Evolutionary conservation across 2,113 vertebrate species (phyloP), one percentile per base, ranked within the genome.

Genomic region (Pollimyrus isidori): DNA sequence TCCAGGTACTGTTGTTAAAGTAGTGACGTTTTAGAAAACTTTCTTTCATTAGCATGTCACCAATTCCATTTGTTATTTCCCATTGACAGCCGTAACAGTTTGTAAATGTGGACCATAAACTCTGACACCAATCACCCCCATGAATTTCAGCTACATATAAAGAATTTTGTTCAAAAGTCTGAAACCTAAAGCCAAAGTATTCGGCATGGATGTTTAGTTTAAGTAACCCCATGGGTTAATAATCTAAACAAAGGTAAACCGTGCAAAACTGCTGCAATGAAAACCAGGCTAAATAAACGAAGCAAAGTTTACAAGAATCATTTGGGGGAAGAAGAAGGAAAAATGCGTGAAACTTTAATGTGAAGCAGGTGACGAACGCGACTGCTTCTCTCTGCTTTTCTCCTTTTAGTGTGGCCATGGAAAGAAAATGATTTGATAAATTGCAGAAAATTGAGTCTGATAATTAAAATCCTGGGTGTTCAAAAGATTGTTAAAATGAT

Each of bases 211-310:
- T 98, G 97, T 99, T 98, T 98, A 96, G 96, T 96, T 97, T 97
- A 95, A 97, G 96, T 98, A 97, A 98, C 97, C 98, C 97, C 97
- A 95, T 96, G 97, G 97, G 97, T 97, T 98, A 98, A 98, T 98
- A 99, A 99, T 98, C 97, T 95, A 98, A 99, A 98, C 97, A 98
- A 97, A 98, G 96, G 96, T 97, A 98, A 98, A 97, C 97, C 96
- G 93, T 97, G 97, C 97, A 97, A 97, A 97, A 98, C 97, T 96
- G 94, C 94, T 94, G 96, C 97, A 99, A 97, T 99, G 98, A 97
- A 98, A 98, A 96, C 97, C 97, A 98, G 97, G 97, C 97, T 98
- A 96, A 96, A 96, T 97, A 98, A 98, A 99, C 96, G 94, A 96
- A 97, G 96, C 96, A 95, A 95, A 97, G 97, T 98, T 99, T 98